Evolutionary conservation across 1,140 invertebrate genomes (phyloP), one percentile per base, ranked within the genome.

Genomic region (Brachionus rubens): DNA sequence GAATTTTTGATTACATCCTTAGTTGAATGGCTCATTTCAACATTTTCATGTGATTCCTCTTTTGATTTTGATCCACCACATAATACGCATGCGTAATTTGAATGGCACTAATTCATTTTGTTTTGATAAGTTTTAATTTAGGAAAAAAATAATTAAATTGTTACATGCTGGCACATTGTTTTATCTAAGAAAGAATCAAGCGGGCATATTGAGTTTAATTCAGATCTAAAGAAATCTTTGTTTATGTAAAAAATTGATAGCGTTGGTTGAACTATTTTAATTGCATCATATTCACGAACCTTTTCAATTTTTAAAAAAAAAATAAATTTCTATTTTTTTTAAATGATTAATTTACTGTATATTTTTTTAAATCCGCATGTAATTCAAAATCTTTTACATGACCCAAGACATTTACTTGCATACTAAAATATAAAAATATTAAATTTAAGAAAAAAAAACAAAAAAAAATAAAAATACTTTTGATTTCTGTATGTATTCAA

Each of bases 401-500:
- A 14, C 52, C 52, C 16, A 56, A 12, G 3, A 56, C 19, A 6
- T 9, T 14, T 12, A 56, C 30, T 19, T 56, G 24, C 24, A 56
- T 28, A 24, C 52, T 56, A 9, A 3, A 36, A 36, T 9, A 36
- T 5, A 36, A 3, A 36, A 36, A 3, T 5, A 36, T 36, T 5
- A 36, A 36, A 3, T 3, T 5, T 36, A 9, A 46, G 5, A 46
- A 7, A 46, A 46, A 16, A 46, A 46, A 46, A 7, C 5, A 46
- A 46, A 46, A 46, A 46, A 5, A 56, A 9, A 56, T 33, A 6
- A 3, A 16, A 6, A 81, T 80, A 86, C 83, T 79, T 79, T 59
- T 84, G 81, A 59, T 76, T 82, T 67, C 86, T 80, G 46, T 84
- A 78, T 48, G 92, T 87, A 36, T 93, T 85, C 36, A 89, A 89